These are phyloP conservation scores for Muschampia plurimacula DNA, from an alignment of 2,888 invertebrate genomes.

Conservation along the genomic window DNA sequence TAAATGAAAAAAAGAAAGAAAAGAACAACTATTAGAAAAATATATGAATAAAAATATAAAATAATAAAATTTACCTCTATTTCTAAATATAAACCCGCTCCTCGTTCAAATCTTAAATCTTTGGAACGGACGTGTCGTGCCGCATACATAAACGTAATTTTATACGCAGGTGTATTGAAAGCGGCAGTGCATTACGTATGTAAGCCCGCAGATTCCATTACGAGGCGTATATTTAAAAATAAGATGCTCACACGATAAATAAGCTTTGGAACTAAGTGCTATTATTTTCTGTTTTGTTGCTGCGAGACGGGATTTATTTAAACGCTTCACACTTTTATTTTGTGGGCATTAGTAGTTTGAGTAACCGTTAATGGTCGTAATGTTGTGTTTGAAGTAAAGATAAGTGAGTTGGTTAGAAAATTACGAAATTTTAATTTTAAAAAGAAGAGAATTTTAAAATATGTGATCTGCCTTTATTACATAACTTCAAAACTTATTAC, in stretches of 20 bases:
- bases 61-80: neutral
- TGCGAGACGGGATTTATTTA: slow-evolving; percentile 21
- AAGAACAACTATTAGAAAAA: too few relatives aligned
- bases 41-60: neutral
- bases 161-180: slow-evolving; percentile 71
- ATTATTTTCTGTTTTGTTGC: slow-evolving; percentile 32
- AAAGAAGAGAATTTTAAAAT: too few relatives aligned
- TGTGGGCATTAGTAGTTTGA: neutral
- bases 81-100: slow-evolving; percentile 28
- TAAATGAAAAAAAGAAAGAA: too few relatives aligned
- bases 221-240: slow-evolving; percentile 40
- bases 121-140: slow-evolving; percentile 56
- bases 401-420: neutral
- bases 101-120: slow-evolving; percentile 38
- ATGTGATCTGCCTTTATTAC: too few relatives aligned
- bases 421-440: neutral
- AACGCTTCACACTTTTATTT: neutral
- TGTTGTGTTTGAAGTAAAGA: neutral
- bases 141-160: slow-evolving; percentile 70
- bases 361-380: neutral
- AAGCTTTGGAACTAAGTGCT: slow-evolving; percentile 25
- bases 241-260: slow-evolving; percentile 35
- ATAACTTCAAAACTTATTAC: too few relatives aligned
- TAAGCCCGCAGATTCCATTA: slow-evolving; percentile 42
- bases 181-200: slow-evolving; percentile 57